These are phyloP conservation scores for Chrysoperla carnea DNA, from an alignment of 1,140 invertebrate species.

Conservation along the genomic window DNA sequence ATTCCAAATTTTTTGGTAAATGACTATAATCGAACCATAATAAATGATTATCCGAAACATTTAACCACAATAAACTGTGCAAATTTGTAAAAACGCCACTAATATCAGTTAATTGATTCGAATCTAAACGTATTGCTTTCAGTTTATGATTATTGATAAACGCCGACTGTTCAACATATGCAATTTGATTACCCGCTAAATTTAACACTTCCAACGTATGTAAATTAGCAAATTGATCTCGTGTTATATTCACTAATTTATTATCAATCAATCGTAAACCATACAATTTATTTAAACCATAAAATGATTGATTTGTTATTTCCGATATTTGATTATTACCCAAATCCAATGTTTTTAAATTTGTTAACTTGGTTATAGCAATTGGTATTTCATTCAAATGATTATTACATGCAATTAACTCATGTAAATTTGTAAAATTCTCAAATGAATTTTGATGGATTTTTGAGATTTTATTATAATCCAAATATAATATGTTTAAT, in stretches of 20 bases:
- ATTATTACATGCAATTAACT: slow-evolving; percentile 63
- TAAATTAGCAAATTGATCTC: slow-evolving; percentile 44
- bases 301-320: slow-evolving; percentile 37
- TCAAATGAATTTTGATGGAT: slow-evolving; percentile 56
- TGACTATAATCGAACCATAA: slow-evolving; percentile 46
- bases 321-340: slow-evolving; percentile 56
- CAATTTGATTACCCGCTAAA: slow-evolving; percentile 47
- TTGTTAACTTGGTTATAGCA: slow-evolving; percentile 44
- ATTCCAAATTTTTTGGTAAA: slow-evolving; percentile 45
- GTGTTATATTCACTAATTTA: slow-evolving; percentile 41
- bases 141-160: slow-evolving; percentile 44
- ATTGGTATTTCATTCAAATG: slow-evolving; percentile 47
- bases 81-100: slow-evolving; percentile 45
- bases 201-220: slow-evolving; percentile 46
- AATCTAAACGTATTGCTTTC: slow-evolving; percentile 45
- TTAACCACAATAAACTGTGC: slow-evolving; percentile 46
- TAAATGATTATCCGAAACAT: slow-evolving; percentile 49
- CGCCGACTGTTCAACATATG: slow-evolving; percentile 38
- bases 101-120: slow-evolving; percentile 43
- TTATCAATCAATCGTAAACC: slow-evolving; percentile 47
- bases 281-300: slow-evolving; percentile 39
- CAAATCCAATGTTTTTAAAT: slow-evolving; percentile 56
- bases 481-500: slow-evolving; percentile 52
- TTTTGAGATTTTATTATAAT: slow-evolving; percentile 50
- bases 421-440: slow-evolving; percentile 62